A percentile compares a stretch with the other conserved stretches of the same genome.
phyloP scores from a whole-genome alignment of 2,113 vertebrate genomes.

The Lethenteron reissneri region DNA sequence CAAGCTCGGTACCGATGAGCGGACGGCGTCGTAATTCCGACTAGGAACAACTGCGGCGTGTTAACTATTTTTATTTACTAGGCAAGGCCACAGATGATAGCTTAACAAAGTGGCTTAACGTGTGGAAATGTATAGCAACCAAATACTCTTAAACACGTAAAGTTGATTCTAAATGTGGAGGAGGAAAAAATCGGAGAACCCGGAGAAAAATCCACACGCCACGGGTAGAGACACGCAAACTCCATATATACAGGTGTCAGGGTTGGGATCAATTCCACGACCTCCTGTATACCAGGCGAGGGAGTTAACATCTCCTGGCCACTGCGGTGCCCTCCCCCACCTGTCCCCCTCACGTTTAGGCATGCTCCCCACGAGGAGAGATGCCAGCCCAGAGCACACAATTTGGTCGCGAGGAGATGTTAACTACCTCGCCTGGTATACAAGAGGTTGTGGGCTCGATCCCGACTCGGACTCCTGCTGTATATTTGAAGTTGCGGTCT shows the following conservation, averaged over 20 bases:
- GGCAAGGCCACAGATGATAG: background rate
- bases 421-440: background rate
- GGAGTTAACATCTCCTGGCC: too few species aligned
- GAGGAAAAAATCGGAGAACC: too few species aligned
- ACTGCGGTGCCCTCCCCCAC: too few species aligned
- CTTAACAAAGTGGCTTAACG: too few species aligned
- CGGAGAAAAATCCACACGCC: too few species aligned
- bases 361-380: too few species aligned
- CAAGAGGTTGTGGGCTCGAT: background rate
- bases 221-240: too few species aligned
- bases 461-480: too few species aligned
- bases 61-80: background rate
- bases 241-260: background rate
- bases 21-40: accelerated
- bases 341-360: too few species aligned
- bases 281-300: background rate
- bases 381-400: background rate
- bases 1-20: background rate
- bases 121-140: too few species aligned
- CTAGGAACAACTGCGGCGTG: background rate
- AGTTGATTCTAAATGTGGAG: too few species aligned
- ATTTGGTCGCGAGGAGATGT: background rate
- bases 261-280: background rate
- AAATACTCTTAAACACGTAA: too few species aligned
- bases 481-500: background rate